Evolutionary conservation across 2,797 vertebrate genomes (phyloP).

Genomic region (Falco biarmicus): DNA sequence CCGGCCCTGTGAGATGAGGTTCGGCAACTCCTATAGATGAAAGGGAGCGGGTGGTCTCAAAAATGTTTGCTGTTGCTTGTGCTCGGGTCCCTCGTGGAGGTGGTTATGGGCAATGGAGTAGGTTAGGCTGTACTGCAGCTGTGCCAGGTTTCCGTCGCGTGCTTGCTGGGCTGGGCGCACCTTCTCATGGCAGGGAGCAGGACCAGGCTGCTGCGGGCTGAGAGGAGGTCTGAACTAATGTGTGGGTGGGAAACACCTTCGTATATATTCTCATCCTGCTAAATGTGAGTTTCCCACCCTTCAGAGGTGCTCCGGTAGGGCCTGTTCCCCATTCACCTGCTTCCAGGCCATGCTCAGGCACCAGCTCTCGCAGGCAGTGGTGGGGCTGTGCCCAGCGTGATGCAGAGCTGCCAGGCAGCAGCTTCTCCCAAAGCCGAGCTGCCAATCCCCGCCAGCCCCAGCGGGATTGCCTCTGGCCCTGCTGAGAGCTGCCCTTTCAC

Average conservation of each 20-base stretch:
- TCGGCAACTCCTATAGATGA: fast-evolving
- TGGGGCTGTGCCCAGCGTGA: neutral
- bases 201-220: neutral
- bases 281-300: neutral
- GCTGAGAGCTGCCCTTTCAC: fast-evolving
- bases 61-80: neutral
- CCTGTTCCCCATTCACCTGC: neutral
- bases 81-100: fast-evolving
- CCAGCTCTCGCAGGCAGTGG: neutral
- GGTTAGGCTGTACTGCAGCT: fast-evolving
- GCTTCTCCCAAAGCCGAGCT: neutral
- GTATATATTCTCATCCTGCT: neutral
- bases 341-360: fast-evolving
- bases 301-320: neutral
- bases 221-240: neutral
- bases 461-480: neutral
- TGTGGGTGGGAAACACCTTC: neutral
- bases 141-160: fast-evolving
- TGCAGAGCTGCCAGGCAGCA: neutral
- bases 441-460: neutral
- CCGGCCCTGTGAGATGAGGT: neutral
- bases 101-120: neutral
- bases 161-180: neutral
- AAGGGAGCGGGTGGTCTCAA: neutral
- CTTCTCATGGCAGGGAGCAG: neutral